These are phyloP conservation scores for Chouioia cunea DNA, from an alignment of 2,888 invertebrate genomes.

Conservation along the genomic window DNA sequence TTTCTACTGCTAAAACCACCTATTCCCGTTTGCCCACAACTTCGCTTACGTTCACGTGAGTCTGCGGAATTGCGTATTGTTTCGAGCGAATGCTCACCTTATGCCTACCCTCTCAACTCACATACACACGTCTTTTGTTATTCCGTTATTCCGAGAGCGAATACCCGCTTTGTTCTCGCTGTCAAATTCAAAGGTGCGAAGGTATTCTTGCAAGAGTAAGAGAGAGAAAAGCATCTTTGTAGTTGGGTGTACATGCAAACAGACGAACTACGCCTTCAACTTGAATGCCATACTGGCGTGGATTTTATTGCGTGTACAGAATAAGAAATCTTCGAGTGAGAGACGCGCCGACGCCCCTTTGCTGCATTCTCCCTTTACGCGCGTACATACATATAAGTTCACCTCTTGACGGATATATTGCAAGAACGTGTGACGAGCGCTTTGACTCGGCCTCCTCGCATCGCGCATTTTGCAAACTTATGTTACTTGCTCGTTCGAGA, in stretches of 20 bases:
- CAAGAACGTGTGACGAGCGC: neutral
- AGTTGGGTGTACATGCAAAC: too few species aligned
- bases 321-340: slow-evolving; percentile 32
- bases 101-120: too few species aligned
- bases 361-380: too few species aligned
- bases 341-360: too few species aligned
- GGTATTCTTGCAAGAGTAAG: neutral
- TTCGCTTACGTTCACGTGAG: slow-evolving; percentile 3
- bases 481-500: too few species aligned
- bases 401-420: slow-evolving; percentile 26
- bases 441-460: slow-evolving; percentile 16
- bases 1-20: neutral
- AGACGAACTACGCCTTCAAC: slow-evolving; percentile 3
- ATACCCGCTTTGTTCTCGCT: neutral
- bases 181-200: slow-evolving; percentile 26
- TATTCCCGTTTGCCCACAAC: neutral
- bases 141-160: too few species aligned
- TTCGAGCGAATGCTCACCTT: neutral
- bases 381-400: neutral
- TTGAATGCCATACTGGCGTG: slow-evolving; percentile 17
- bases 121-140: too few species aligned
- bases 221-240: neutral
- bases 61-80: slow-evolving; percentile 31
- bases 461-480: too few species aligned
- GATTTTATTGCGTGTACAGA: slow-evolving; percentile 32